Evolutionary conservation across 2,888 invertebrate species (phyloP).

Genomic region (Apodemia hepburni): DNA sequence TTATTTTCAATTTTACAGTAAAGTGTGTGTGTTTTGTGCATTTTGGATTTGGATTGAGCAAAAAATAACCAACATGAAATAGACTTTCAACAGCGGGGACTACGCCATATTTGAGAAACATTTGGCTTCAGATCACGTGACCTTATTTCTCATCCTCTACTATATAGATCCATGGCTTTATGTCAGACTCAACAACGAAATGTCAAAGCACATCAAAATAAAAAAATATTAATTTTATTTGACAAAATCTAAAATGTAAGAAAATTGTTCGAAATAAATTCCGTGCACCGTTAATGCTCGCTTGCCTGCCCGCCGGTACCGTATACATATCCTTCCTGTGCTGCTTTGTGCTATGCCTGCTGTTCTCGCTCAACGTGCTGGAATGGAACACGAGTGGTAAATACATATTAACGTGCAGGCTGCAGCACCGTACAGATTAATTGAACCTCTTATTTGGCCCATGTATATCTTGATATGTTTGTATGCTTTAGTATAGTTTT

Average conservation of each 20-base stretch:
- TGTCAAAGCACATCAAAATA: not conserved
- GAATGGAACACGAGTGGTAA: slow-evolving; percentile 27
- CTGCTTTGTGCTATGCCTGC: slow-evolving; percentile 27
- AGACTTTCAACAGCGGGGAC: no score
- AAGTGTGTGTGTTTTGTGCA: no score
- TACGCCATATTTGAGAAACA: no score
- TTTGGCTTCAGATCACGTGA: no score
- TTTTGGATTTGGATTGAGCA: no score
- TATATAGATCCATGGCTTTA: no score
- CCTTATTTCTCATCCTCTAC: no score
- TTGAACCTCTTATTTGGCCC: not conserved
- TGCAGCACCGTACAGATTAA: not conserved
- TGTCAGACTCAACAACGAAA: not conserved
- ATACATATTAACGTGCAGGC: not conserved
- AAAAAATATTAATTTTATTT: not conserved
- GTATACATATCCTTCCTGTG: slow-evolving; percentile 30
- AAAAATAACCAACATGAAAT: no score
- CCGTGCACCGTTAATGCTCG: slow-evolving; percentile 20
- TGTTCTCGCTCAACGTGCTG: slow-evolving; percentile 30
- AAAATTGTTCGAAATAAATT: not conserved
- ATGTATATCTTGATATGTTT: not conserved
- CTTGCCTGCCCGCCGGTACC: slow-evolving; percentile 27
- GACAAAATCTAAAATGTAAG: slow-evolving; percentile 19
- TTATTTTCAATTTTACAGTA: no score
- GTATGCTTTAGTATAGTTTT: no score